Evolutionary conservation across 2,113 vertebrate species (phyloP).

Genomic region (Alethe castanea): DNA sequence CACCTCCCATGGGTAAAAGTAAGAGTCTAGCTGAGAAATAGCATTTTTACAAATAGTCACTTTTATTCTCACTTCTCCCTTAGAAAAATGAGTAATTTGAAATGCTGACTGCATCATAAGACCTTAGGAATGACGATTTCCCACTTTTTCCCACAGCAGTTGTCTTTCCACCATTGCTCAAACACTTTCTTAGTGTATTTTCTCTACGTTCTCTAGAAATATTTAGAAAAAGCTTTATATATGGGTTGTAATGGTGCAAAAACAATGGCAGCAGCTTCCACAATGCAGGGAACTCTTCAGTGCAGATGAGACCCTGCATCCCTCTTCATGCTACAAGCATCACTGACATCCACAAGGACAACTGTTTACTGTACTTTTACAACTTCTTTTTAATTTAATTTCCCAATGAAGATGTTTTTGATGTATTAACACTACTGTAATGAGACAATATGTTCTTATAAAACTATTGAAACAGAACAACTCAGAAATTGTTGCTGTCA

Average conservation of each 20-base stretch:
- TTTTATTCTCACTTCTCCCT: not conserved
- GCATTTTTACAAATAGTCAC: not conserved
- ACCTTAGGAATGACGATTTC: not conserved
- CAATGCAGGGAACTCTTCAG: not conserved
- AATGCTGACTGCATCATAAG: constrained; percentile 2
- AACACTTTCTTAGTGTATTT: not conserved
- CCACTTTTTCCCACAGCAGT: not conserved
- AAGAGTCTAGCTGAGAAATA: not conserved
- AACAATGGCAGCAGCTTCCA: not conserved
- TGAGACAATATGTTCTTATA: not conserved
- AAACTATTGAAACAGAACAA: not conserved
- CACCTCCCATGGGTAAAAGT: not conserved
- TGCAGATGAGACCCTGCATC: not conserved
- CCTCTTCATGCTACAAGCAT: not conserved
- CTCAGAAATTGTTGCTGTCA: not conserved
- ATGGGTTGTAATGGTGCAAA: not conserved
- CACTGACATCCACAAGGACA: not conserved
- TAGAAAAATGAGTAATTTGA: constrained; percentile 36
- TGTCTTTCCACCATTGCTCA: not conserved
- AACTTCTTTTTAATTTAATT: not conserved
- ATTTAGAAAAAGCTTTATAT: not conserved
- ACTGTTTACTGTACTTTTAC: not conserved
- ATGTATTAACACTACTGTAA: not conserved
- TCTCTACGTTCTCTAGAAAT: not conserved
- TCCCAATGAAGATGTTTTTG: not conserved